Percentiles rank a stretch among this genome's conserved stretches.
Conservation (phyloP, 2,888 invertebrate genomes). For the Lacanobia oleracea region DNA sequence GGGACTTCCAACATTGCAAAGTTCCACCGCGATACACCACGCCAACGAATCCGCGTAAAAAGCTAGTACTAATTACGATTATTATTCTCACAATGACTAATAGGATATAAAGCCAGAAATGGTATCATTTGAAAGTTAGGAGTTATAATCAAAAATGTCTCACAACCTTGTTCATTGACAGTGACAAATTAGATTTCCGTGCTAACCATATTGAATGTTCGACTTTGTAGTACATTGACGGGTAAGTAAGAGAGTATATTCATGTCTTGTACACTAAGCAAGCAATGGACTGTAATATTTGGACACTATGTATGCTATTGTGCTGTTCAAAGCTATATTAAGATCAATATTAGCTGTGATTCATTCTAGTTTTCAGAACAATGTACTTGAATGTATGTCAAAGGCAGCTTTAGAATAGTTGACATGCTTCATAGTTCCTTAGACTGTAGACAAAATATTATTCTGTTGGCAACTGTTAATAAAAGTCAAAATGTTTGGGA, state of each 20-base stretch:
- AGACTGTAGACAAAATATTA: background rate
- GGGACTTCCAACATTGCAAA: no score
- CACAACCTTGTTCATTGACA: slow-evolving; percentile 46
- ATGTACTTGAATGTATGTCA: background rate
- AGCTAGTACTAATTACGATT: background rate
- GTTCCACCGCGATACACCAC: no score
- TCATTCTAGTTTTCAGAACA: slow-evolving; percentile 26
- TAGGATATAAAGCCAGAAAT: slow-evolving; percentile 29
- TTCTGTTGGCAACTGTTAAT: no score
- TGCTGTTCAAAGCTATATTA: background rate
- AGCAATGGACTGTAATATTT: background rate
- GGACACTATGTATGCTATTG: background rate
- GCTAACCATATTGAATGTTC: background rate
- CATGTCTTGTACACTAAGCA: background rate
- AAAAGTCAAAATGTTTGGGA: no score
- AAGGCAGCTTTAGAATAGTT: background rate
- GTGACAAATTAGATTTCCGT: slow-evolving; percentile 46
- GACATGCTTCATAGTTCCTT: background rate
- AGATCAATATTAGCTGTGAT: slow-evolving; percentile 11
- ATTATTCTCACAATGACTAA: slow-evolving; percentile 4
- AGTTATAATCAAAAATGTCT: slow-evolving; percentile 51
- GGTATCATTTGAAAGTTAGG: slow-evolving; percentile 49
- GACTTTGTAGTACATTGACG: background rate
- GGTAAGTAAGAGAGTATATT: background rate
- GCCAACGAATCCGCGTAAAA: no score